Conservation (phyloP, 2,113 vertebrate species). For the Charadrius vociferus region DNA sequence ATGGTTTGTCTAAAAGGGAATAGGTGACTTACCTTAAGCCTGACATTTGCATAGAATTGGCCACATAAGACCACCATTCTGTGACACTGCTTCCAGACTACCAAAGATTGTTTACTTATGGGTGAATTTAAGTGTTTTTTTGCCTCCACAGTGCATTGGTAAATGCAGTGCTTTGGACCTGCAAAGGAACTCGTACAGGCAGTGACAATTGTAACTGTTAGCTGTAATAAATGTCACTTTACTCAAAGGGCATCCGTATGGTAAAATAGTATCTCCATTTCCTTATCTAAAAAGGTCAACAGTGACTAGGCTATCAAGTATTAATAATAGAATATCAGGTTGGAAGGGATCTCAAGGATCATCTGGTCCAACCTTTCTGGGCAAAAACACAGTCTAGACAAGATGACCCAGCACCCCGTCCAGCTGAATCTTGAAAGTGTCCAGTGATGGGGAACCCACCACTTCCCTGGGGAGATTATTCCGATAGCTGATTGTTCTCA, state of each 20-base stretch:
- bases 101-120: accelerated
- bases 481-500: neutral
- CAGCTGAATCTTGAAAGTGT: neutral
- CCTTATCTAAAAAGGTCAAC: neutral
- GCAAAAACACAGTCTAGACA: neutral
- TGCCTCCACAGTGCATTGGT: neutral
- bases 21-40: neutral
- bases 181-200: neutral
- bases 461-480: neutral
- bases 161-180: neutral
- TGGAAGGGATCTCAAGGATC: neutral
- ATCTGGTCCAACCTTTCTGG: neutral
- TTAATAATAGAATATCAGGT: neutral
- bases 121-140: neutral
- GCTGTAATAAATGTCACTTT: neutral
- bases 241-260: neutral
- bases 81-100: neutral
- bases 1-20: neutral
- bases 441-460: neutral
- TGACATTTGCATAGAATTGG: neutral
- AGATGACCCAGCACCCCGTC: neutral
- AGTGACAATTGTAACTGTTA: neutral
- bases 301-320: neutral
- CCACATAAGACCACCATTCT: neutral
- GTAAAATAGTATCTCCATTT: neutral